Conservation (phyloP, 2,797 vertebrate genomes). For the Alcedo atthis region DNA sequence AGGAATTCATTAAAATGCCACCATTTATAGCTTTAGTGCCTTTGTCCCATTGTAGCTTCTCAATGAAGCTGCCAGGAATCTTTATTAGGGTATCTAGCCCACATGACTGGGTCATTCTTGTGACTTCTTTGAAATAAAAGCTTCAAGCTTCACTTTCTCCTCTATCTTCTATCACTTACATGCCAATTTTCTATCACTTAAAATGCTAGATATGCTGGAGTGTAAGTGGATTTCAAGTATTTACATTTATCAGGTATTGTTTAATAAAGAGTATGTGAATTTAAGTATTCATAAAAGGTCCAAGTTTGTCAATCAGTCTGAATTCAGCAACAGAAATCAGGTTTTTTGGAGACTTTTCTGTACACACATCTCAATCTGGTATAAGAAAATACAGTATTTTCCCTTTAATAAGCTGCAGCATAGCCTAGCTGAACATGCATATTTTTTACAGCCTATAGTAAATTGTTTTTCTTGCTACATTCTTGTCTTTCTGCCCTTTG, state of each 20-base stretch:
- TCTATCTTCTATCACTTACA: not conserved
- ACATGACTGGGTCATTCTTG: not conserved
- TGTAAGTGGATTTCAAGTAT: not conserved
- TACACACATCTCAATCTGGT: not conserved
- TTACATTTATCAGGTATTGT: not conserved
- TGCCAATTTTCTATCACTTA: not conserved
- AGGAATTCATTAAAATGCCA: slow-evolving; percentile 1
- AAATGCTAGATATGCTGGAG: not conserved
- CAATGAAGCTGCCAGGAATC: not conserved
- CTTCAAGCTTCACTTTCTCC: not conserved
- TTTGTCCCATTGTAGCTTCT: not conserved
- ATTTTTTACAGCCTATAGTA: slow-evolving; percentile 43
- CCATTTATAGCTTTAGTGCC: not conserved
- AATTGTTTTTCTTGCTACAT: slow-evolving; percentile 60
- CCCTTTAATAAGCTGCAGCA: not conserved
- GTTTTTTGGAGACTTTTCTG: not conserved
- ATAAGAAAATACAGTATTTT: not conserved
- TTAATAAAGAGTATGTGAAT: not conserved
- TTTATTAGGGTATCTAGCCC: not conserved
- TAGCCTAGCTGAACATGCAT: slow-evolving; percentile 41
- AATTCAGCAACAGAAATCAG: not conserved
- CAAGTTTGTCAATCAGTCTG: not conserved
- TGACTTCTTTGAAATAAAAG: not conserved
- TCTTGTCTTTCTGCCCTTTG: slow-evolving; percentile 57
- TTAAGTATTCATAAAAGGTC: not conserved